phyloP scores from a whole-genome alignment of 2,113 vertebrate genomes.

The Trogon surrucura region DNA sequence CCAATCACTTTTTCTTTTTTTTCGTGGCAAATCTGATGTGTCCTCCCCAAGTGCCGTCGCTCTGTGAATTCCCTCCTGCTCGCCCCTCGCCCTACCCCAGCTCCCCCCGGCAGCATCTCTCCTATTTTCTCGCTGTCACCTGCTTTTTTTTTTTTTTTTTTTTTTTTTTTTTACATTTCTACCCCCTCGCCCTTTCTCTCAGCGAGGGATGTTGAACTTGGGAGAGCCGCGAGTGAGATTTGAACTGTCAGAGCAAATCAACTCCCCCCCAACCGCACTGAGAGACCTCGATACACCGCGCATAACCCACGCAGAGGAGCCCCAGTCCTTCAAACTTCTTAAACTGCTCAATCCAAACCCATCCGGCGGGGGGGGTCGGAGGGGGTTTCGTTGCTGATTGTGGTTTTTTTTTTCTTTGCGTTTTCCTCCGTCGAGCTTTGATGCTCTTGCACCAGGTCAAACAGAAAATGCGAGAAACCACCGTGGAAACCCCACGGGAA shows the following conservation, averaged over 20 bases:
- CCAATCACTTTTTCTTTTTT: not conserved
- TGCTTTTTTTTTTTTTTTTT: not conserved
- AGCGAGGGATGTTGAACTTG: not conserved
- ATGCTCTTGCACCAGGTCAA: not conserved
- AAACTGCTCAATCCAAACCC: not conserved
- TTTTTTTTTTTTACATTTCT: not conserved
- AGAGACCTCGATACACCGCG: fast-evolving
- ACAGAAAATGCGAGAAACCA: not conserved
- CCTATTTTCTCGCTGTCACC: not conserved
- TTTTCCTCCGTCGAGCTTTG: not conserved
- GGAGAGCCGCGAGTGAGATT: not conserved
- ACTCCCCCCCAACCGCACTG: fast-evolving
- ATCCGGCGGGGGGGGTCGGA: too few relatives aligned
- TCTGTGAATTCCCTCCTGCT: not conserved
- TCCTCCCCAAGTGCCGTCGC: not conserved
- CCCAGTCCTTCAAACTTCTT: not conserved
- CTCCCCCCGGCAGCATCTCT: not conserved
- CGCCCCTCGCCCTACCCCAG: too few relatives aligned
- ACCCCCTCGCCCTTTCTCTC: not conserved
- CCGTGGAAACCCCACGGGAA: not conserved
- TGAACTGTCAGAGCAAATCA: not conserved
- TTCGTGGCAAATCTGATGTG: fast-evolving
- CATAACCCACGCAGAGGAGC: fast-evolving
- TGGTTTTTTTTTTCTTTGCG: too few relatives aligned
- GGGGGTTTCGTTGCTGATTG: too few relatives aligned